Conservation (phyloP, 2,888 invertebrate species). For the Diachrysia chrysitis region DNA sequence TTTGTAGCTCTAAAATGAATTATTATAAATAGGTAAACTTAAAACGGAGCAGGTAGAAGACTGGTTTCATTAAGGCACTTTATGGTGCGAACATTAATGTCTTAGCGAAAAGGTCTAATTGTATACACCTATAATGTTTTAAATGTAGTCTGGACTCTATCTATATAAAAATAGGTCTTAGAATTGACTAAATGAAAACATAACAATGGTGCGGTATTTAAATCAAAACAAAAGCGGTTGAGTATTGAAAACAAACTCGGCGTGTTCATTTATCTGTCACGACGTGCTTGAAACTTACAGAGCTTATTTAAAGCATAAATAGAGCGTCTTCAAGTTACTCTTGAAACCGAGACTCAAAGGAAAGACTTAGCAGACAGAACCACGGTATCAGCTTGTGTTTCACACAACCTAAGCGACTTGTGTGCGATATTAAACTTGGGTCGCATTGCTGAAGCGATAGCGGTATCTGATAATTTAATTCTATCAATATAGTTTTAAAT, state of each 20-base stretch:
- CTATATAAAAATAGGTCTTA: not conserved
- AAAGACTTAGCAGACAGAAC: slow-evolving; percentile 22
- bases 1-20: slow-evolving; percentile 58
- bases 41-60: slow-evolving; percentile 6
- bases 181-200: not conserved
- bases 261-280: slow-evolving; percentile 15
- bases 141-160: not conserved
- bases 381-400: slow-evolving; percentile 30
- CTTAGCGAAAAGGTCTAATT: not conserved
- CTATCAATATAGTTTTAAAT: no score
- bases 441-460: slow-evolving; percentile 17
- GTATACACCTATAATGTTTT: not conserved
- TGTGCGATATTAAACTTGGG: slow-evolving; percentile 24
- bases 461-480: not conserved
- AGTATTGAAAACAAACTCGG: slow-evolving; percentile 13
- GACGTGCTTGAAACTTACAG: slow-evolving; percentile 15
- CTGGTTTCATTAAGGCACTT: slow-evolving; percentile 10
- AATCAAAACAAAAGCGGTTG: no score
- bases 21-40: slow-evolving; percentile 54
- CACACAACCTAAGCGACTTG: slow-evolving; percentile 36
- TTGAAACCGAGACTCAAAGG: slow-evolving; percentile 54
- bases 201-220: not conserved
- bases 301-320: slow-evolving; percentile 36
- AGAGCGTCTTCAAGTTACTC: slow-evolving; percentile 31
- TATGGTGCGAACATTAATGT: not conserved